A percentile compares a stretch with the other conserved stretches of the same genome.
phyloP scores from a whole-genome alignment of 2,888 invertebrate species.

The Xanthorhoe spadicearia region DNA sequence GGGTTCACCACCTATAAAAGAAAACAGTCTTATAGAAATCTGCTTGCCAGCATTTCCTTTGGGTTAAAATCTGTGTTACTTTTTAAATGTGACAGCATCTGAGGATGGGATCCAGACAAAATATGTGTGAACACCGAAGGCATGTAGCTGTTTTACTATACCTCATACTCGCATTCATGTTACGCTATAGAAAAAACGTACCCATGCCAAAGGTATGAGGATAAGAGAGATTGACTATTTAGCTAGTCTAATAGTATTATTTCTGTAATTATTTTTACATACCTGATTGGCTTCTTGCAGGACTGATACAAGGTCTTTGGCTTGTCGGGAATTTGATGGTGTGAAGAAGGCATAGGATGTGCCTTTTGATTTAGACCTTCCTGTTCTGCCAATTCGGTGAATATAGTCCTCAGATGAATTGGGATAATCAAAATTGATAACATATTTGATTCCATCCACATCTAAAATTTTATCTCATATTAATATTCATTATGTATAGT shows the following conservation, averaged over 20 bases:
- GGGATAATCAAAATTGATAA: constrained; percentile 98
- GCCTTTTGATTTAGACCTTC: constrained; percentile 93
- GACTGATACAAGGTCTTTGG: constrained; percentile 94
- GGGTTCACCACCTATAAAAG: constrained; percentile 90
- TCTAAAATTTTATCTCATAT: constrained; percentile 84
- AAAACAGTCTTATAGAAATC: not conserved
- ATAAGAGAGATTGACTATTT: constrained; percentile 38
- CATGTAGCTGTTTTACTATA: constrained; percentile 88
- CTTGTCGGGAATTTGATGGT: constrained; percentile 93
- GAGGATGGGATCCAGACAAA: constrained; percentile 92
- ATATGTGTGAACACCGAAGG: constrained; percentile 91
- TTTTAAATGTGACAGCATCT: constrained; percentile 83
- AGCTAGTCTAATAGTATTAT: no score
- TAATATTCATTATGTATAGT: constrained; percentile 30
- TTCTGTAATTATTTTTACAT: constrained; percentile 47
- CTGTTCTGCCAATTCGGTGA: constrained; percentile 97
- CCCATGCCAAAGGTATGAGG: constrained; percentile 92
- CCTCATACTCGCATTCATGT: constrained; percentile 92
- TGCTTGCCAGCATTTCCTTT: not conserved
- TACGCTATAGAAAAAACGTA: constrained; percentile 85
- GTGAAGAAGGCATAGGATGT: constrained; percentile 98
- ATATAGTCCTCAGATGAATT: constrained; percentile 98
- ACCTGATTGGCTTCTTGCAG: constrained; percentile 96
- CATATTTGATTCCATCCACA: constrained; percentile 98
- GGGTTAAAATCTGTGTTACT: not conserved